phyloP scores from a whole-genome alignment of 2,797 vertebrate genomes.

The Lemur catta region DNA sequence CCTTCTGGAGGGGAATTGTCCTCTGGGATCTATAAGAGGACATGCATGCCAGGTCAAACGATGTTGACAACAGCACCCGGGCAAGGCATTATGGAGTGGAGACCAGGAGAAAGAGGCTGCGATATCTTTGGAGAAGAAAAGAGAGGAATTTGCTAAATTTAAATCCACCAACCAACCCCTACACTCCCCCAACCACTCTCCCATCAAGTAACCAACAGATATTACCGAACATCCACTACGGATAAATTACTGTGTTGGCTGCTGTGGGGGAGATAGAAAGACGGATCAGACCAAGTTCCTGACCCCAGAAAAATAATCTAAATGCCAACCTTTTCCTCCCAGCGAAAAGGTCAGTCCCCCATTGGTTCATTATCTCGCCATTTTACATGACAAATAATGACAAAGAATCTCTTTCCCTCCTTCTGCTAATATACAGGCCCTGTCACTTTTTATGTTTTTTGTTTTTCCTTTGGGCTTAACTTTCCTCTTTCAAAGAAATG shows the following conservation, averaged over 20 bases:
- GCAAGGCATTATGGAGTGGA: neutral
- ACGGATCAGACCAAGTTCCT: neutral
- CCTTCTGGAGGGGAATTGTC: neutral
- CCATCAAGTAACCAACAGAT: neutral
- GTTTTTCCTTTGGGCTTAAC: neutral
- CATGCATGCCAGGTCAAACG: neutral
- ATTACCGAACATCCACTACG: too few species aligned
- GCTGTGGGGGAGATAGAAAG: too few species aligned
- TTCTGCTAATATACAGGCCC: neutral
- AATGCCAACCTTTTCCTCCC: neutral
- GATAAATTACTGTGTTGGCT: neutral
- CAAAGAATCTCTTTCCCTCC: neutral
- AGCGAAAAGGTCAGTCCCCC: neutral
- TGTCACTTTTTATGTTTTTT: neutral
- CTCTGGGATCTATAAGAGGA: neutral
- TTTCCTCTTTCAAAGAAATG: conserved; percentile 14
- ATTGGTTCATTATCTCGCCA: neutral
- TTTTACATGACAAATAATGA: neutral
- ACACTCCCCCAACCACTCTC: neutral
- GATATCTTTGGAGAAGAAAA: neutral
- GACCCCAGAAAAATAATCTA: neutral
- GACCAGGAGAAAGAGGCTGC: neutral
- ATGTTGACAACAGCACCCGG: neutral
- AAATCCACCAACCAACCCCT: neutral
- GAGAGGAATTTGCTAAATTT: neutral